Evolutionary conservation across 2,797 vertebrate genomes (phyloP).

Genomic region (Molossus molossus): DNA sequence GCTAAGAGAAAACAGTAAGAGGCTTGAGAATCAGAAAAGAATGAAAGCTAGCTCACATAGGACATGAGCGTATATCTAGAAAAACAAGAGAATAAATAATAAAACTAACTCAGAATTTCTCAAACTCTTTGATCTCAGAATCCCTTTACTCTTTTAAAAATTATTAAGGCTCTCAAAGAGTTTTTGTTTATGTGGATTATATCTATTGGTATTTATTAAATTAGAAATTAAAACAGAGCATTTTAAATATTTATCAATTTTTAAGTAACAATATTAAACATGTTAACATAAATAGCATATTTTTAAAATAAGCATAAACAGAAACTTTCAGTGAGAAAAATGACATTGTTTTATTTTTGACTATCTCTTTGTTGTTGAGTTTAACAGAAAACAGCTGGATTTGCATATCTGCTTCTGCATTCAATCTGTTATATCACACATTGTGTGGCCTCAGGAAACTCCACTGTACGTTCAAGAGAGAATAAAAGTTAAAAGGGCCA

Average conservation of each 20-base stretch:
- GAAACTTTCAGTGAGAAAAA: conserved; percentile 33
- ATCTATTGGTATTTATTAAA: not conserved
- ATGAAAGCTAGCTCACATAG: not conserved
- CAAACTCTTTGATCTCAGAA: not conserved
- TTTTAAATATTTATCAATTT: not conserved
- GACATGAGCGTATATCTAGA: not conserved
- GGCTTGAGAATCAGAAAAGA: not conserved
- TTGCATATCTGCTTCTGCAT: conserved; percentile 27
- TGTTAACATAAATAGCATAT: not conserved
- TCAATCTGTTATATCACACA: not conserved
- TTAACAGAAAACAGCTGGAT: not conserved
- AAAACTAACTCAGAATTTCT: not conserved
- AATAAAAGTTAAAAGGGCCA: conserved; percentile 46
- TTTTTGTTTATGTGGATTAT: not conserved
- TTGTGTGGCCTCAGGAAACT: conserved; percentile 9
- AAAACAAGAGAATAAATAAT: conserved; percentile 11
- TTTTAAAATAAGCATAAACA: conserved; percentile 66
- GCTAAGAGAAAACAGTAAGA: not conserved
- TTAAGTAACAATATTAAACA: conserved; percentile 26
- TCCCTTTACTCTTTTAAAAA: not conserved
- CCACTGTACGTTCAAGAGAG: not conserved
- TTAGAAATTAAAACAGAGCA: conserved; percentile 42
- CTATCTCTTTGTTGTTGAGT: not conserved
- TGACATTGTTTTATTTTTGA: not conserved
- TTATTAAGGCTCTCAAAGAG: not conserved